A percentile compares a stretch with the other conserved stretches of the same genome.
Conservation (phyloP, 92 coral and sea anemone species). For the Paragorgia papillata region DNA sequence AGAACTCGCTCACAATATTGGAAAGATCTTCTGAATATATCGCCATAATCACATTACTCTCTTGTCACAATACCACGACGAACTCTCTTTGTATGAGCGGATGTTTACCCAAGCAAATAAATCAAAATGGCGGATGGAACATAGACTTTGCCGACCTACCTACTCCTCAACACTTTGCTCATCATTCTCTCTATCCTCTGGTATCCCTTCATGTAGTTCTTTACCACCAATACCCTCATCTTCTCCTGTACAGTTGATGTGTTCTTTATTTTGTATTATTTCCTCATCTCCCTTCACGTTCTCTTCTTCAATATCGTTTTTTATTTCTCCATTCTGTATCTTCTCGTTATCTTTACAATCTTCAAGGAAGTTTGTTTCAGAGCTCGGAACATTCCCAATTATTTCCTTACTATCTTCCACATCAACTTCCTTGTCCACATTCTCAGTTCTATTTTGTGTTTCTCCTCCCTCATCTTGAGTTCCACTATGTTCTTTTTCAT, state of each 20-base stretch:
- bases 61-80: too few relatives aligned
- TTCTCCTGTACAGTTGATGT: background rate
- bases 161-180: conserved; percentile 5
- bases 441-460: conserved; percentile 17
- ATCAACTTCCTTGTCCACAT: background rate
- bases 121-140: background rate
- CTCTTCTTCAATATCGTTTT: conserved; percentile 10
- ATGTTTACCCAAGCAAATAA: background rate
- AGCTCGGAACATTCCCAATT: background rate
- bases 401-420: background rate
- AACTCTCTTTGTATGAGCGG: background rate
- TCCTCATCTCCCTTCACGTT: conserved; percentile 28
- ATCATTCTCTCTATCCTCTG: conserved; percentile 7
- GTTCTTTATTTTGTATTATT: background rate
- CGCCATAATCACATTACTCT: too few relatives aligned
- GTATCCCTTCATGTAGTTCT: background rate
- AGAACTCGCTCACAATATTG: too few relatives aligned
- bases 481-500: conserved; percentile 16
- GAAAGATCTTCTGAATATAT: too few relatives aligned
- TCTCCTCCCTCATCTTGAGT: conserved; percentile 14
- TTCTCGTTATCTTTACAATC: conserved; percentile 1
- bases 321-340: background rate
- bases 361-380: conserved; percentile 2
- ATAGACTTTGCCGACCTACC: background rate
- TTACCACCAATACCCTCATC: background rate